Evolutionary conservation across 1,140 invertebrate species (phyloP).

Genomic region (Drosophila tropicalis): DNA sequence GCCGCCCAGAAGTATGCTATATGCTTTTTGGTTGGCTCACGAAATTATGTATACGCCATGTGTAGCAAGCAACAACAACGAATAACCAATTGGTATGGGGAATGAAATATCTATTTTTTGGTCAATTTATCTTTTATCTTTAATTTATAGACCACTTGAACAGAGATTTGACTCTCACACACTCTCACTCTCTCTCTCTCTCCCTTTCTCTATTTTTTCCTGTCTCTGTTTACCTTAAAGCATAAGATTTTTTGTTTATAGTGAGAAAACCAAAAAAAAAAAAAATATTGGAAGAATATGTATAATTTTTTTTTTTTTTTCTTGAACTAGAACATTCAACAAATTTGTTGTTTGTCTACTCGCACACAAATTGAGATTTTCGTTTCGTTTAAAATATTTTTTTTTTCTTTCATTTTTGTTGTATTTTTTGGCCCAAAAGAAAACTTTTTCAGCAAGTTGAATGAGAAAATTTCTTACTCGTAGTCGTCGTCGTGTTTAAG

Average conservation of each 20-base stretch:
- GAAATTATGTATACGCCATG: slow-evolving; percentile 74
- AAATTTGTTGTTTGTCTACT: slow-evolving; percentile 64
- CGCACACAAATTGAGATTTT: slow-evolving; percentile 70
- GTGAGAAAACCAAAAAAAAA: slow-evolving; percentile 43
- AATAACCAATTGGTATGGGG: not conserved
- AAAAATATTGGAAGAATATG: slow-evolving; percentile 41
- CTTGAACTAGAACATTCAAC: slow-evolving; percentile 62
- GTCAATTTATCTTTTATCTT: slow-evolving; percentile 22
- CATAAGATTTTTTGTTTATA: slow-evolving; percentile 67
- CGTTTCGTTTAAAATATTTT: slow-evolving; percentile 15
- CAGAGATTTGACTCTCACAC: slow-evolving; percentile 31
- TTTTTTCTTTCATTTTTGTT: not conserved
- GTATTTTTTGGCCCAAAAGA: slow-evolving; percentile 33
- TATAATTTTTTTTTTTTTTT: slow-evolving; percentile 43
- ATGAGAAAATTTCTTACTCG: slow-evolving; percentile 62
- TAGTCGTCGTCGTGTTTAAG: slow-evolving; percentile 81
- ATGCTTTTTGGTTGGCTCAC: not conserved
- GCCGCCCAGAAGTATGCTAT: slow-evolving; percentile 69
- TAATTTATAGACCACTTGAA: slow-evolving; percentile 67
- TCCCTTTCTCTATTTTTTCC: slow-evolving; percentile 10
- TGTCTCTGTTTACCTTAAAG: slow-evolving; percentile 70
- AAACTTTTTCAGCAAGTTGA: slow-evolving; percentile 72
- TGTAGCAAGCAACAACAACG: slow-evolving; percentile 34
- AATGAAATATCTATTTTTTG: slow-evolving; percentile 4
- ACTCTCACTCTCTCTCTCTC: slow-evolving; percentile 26